A percentile compares a stretch with the other conserved stretches of the same genome.
Evolutionary conservation across 2,113 vertebrate species (phyloP).

Genomic region (Sander vitreus): DNA sequence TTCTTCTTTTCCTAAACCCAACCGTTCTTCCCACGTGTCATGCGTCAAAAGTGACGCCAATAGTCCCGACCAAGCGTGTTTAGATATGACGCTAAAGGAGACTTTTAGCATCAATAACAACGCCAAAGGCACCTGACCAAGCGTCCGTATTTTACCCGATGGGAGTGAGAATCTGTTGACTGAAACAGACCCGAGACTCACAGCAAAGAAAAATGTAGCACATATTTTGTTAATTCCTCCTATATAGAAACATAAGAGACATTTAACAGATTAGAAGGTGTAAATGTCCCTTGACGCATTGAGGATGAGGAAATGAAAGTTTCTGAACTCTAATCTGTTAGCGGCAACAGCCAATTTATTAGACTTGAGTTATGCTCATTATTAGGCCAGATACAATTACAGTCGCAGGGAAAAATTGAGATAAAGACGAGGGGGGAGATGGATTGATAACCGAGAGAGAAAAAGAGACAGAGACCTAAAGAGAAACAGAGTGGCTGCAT

Average conservation of each 20-base stretch:
- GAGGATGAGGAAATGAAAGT: conserved; percentile 37
- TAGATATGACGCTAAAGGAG: too few relatives aligned
- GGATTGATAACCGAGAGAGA: conserved; percentile 33
- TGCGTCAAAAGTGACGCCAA: too few relatives aligned
- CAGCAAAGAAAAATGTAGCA: not conserved
- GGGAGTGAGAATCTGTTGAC: too few relatives aligned
- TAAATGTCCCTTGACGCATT: not conserved
- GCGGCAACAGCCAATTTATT: conserved; percentile 46
- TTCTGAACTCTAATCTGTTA: conserved; percentile 43
- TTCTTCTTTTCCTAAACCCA: too few relatives aligned
- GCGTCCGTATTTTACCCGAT: too few relatives aligned
- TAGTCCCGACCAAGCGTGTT: too few relatives aligned
- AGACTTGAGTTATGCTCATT: conserved; percentile 55
- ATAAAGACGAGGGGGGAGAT: not conserved
- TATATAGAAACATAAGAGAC: not conserved
- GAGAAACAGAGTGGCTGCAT: conserved; percentile 45
- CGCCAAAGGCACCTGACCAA: too few relatives aligned
- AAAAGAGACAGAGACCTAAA: conserved; percentile 1
- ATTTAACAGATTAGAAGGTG: not conserved
- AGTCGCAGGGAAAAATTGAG: conserved; percentile 41
- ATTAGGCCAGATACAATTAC: conserved; percentile 61
- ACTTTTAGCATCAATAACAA: too few relatives aligned
- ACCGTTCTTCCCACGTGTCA: too few relatives aligned
- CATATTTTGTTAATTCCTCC: not conserved
- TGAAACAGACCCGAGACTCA: not conserved